Conservation (phyloP, 2,113 vertebrate genomes). For the Diadophis punctatus region DNA sequence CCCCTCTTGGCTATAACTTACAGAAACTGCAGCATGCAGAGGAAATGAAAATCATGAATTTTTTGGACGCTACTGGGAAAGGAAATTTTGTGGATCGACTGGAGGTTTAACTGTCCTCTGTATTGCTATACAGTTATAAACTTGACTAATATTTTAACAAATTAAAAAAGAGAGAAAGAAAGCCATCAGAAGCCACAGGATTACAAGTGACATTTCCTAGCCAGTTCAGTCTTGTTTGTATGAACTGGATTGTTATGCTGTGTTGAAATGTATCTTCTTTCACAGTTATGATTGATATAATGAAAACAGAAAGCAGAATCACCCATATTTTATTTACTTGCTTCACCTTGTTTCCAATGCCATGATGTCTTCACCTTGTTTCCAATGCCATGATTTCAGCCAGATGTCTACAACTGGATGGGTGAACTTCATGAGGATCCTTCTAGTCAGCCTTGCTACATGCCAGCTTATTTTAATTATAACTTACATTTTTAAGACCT, state of each 20-base stretch:
- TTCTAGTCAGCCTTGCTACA: not conserved
- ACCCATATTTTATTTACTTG: not conserved
- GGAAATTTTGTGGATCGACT: not conserved
- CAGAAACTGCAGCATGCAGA: not conserved
- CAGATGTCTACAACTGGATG: not conserved
- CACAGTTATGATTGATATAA: not conserved
- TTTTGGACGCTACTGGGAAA: not conserved
- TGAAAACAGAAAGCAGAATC: not conserved
- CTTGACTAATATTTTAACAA: not conserved
- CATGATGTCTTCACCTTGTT: not conserved
- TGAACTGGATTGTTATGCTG: not conserved
- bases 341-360: not conserved
- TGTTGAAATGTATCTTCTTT: not conserved
- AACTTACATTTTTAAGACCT: not conserved
- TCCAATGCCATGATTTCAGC: not conserved
- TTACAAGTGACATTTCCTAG: not conserved
- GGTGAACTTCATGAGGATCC: not conserved
- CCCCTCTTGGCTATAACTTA: not conserved
- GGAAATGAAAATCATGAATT: not conserved
- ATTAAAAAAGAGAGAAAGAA: not conserved
- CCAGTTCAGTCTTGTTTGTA: not conserved
- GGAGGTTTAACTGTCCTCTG: not conserved
- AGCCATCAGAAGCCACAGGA: not conserved
- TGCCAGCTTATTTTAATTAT: not conserved
- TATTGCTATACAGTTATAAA: not conserved